Conservation (phyloP, 2,113 vertebrate genomes). For the Hypomesus transpacificus region DNA sequence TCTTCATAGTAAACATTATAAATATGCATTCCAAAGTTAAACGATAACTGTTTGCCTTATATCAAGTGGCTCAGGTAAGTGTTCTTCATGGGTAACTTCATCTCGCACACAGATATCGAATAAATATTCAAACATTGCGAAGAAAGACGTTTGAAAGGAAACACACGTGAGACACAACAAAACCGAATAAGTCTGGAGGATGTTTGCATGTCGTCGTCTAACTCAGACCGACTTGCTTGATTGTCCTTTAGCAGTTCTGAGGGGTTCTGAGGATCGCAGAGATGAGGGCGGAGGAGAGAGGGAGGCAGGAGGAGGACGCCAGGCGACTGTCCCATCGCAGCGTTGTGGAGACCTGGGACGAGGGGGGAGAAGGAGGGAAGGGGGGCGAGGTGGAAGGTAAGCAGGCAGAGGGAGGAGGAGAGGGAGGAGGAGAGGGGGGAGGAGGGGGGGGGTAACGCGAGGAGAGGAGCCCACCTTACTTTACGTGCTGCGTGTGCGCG, state of each 20-base stretch:
- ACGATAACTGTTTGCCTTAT: no score
- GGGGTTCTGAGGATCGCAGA: no score
- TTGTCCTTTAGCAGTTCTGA: slow-evolving; percentile 85
- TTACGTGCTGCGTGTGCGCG: slow-evolving; percentile 51
- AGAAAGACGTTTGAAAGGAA: slow-evolving; percentile 74
- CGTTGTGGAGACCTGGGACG: slow-evolving; percentile 62
- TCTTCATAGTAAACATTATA: no score
- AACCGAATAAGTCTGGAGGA: slow-evolving; percentile 83
- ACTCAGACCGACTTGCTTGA: slow-evolving; percentile 67
- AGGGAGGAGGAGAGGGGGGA: background rate
- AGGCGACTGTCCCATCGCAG: slow-evolving; percentile 58
- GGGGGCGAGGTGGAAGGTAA: no score
- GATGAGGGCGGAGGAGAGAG: no score
- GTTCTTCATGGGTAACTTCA: no score
- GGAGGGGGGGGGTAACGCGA: slow-evolving; percentile 10
- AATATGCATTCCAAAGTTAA: no score
- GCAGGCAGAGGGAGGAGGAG: no score
- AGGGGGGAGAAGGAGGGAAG: slow-evolving; percentile 5
- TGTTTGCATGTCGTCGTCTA: slow-evolving; percentile 47
- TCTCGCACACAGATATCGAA: no score
- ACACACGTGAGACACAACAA: slow-evolving; percentile 88
- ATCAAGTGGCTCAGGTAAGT: no score
- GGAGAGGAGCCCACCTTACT: background rate
- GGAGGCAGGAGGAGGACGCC: no score
- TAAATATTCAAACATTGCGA: no score